Evolutionary conservation across 2,113 vertebrate genomes (phyloP).

Genomic region (Muntiacus reevesi): DNA sequence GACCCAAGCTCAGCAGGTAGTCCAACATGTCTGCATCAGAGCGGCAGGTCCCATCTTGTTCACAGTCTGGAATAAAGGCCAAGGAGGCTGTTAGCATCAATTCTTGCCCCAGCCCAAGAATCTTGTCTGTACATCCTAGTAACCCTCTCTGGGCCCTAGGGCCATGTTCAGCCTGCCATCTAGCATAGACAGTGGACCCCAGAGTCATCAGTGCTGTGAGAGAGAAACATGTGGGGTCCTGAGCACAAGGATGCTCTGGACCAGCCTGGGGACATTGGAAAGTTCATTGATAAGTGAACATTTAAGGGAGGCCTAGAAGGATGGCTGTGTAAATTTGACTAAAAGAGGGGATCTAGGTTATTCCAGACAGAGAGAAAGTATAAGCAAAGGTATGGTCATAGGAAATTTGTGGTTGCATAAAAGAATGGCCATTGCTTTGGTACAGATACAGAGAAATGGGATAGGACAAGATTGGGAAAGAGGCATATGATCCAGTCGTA

Average conservation of each 20-base stretch:
- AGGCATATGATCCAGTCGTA: neutral
- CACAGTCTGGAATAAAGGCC: constrained; percentile 9
- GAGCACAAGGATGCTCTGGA: neutral
- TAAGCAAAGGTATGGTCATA: neutral
- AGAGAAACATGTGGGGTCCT: neutral
- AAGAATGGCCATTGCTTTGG: neutral
- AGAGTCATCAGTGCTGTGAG: accelerated
- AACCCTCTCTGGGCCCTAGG: neutral
- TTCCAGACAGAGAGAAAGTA: neutral
- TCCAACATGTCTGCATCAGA: constrained; percentile 87
- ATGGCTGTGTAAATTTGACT: neutral
- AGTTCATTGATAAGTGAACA: neutral
- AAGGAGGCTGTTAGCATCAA: neutral
- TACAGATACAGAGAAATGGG: neutral
- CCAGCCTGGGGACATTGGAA: neutral
- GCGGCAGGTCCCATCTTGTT: constrained; percentile 37
- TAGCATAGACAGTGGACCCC: neutral
- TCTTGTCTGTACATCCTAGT: neutral
- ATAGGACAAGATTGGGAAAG: neutral
- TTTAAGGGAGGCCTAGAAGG: neutral
- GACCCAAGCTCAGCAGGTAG: constrained; percentile 80
- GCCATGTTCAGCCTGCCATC: no score
- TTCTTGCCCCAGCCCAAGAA: neutral
- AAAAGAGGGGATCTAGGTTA: neutral
- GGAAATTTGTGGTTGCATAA: neutral